Evolutionary conservation across 2,113 vertebrate genomes (phyloP).

Genomic region (Sinocyclocheilus grahami): DNA sequence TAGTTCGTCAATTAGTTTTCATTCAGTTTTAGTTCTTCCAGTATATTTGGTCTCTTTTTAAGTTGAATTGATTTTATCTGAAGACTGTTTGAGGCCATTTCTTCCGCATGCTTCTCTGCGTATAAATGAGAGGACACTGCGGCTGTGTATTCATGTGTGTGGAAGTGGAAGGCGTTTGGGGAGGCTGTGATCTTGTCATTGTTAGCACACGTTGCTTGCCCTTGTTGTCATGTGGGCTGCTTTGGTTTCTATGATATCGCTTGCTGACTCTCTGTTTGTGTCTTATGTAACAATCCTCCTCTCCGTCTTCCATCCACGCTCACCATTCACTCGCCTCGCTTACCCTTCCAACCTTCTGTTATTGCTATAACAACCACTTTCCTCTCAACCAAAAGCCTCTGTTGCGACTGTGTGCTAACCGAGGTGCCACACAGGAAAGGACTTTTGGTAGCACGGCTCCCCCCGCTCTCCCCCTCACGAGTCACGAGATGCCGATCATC

Average conservation of each 20-base stretch:
- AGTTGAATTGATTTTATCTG: not conserved
- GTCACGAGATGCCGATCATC: not conserved
- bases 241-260: constrained; percentile 67
- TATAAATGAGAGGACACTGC: constrained; percentile 3
- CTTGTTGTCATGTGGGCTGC: constrained; percentile 76
- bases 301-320: constrained; percentile 73
- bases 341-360: constrained; percentile 68
- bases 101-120: not conserved
- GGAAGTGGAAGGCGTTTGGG: constrained; percentile 43
- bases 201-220: constrained; percentile 64
- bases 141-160: constrained; percentile 22
- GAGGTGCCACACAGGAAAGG: constrained; percentile 56
- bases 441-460: constrained; percentile 39
- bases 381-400: constrained; percentile 41
- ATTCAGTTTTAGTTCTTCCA: too few relatives aligned
- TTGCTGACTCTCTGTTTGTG: constrained; percentile 59
- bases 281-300: constrained; percentile 81
- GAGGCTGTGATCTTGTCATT: constrained; percentile 62
- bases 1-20: too few relatives aligned
- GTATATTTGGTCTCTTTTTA: not conserved
- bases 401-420: constrained; percentile 70
- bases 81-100: not conserved
- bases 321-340: constrained; percentile 64
- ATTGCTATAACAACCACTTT: constrained; percentile 75
- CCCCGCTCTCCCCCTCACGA: constrained; percentile 17